phyloP scores from a whole-genome alignment of 2,888 invertebrate species.

The Pachydiplax longipennis region DNA sequence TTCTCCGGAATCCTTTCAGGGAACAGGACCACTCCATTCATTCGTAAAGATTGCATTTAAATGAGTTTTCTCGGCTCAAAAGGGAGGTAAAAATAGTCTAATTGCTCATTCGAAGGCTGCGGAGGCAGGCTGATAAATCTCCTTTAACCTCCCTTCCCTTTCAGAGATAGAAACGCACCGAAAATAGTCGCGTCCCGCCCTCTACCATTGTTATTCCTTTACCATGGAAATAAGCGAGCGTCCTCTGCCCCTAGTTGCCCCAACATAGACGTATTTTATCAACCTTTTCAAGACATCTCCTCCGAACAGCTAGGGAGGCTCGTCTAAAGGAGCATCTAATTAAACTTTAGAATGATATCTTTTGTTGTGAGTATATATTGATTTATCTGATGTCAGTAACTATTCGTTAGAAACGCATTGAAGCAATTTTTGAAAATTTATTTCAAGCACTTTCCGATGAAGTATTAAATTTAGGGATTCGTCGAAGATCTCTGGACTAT shows the following conservation, averaged over 20 bases:
- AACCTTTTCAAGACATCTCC: background rate
- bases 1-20: too few species aligned
- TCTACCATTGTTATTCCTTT: background rate
- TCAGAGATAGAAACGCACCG: background rate
- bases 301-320: background rate
- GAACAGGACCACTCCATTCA: too few species aligned
- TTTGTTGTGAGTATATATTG: too few species aligned
- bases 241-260: background rate
- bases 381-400: too few species aligned
- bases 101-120: background rate
- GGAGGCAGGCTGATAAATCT: background rate
- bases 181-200: constrained; percentile 15
- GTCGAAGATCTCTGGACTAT: too few species aligned
- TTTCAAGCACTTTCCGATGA: too few species aligned
- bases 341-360: too few species aligned
- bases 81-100: background rate
- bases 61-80: background rate
- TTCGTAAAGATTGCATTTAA: too few species aligned
- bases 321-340: background rate
- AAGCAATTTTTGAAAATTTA: too few species aligned
- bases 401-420: too few species aligned
- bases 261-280: background rate
- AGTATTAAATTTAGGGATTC: too few species aligned
- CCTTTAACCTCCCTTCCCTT: constrained; percentile 1
- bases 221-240: background rate